These are phyloP conservation scores for Sandelia bainsii DNA, from an alignment of 2,797 vertebrate genomes.

Conservation along the genomic window DNA sequence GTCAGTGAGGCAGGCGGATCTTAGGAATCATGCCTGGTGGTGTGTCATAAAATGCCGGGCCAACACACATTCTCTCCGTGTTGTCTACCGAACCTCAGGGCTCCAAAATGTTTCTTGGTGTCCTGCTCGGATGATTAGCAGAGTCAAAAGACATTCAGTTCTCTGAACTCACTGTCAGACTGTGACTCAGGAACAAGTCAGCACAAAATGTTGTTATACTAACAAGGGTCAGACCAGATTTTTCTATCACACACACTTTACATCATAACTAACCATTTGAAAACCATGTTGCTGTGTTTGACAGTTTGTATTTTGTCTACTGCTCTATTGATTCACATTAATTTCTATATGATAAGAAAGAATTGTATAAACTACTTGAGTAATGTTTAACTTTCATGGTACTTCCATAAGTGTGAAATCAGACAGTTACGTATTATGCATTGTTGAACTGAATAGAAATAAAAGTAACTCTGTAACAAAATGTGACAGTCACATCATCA, in stretches of 20 bases:
- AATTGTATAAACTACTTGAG: too few relatives aligned
- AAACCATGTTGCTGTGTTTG: background rate
- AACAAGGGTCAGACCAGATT: too few relatives aligned
- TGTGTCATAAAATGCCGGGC: constrained; percentile 68
- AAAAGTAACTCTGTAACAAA: too few relatives aligned
- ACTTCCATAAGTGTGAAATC: too few relatives aligned
- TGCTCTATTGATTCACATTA: background rate
- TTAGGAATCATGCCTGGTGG: constrained; percentile 61
- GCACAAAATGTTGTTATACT: background rate
- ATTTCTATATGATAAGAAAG: background rate
- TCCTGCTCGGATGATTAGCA: constrained; percentile 50
- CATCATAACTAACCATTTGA: background rate
- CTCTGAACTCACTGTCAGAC: constrained; percentile 30
- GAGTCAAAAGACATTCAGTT: constrained; percentile 45
- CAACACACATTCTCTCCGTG: constrained; percentile 47
- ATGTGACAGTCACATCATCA: background rate
- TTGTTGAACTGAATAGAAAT: background rate
- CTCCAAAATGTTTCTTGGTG: constrained; percentile 50
- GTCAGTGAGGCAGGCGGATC: constrained; percentile 58
- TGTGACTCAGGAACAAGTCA: constrained; percentile 46
- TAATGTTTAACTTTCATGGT: too few relatives aligned
- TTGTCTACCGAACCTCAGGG: constrained; percentile 56
- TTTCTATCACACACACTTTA: background rate
- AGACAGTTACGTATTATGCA: background rate
- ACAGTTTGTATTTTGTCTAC: background rate